Evolutionary conservation across 2,888 invertebrate genomes (phyloP).

Genomic region (Synergus gifuensis): DNA sequence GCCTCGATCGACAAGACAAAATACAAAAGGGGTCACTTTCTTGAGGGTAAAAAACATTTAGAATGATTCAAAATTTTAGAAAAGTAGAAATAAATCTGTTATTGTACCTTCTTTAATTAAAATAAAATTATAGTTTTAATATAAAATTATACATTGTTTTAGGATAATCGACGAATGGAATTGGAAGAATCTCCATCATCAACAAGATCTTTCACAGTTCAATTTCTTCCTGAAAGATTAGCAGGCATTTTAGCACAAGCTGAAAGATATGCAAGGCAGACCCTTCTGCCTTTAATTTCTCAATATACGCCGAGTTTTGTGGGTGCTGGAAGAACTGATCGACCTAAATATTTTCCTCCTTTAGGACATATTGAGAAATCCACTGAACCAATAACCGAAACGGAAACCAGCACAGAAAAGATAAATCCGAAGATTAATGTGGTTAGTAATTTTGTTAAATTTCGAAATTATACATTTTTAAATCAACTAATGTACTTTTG

Average conservation of each 20-base stretch:
- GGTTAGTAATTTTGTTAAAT: not conserved
- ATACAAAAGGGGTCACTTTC: conserved; percentile 66
- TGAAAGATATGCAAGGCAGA: conserved; percentile 89
- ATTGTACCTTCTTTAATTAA: too few relatives aligned
- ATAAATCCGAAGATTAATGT: conserved; percentile 42
- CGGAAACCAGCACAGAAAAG: conserved; percentile 43
- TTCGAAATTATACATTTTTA: not conserved
- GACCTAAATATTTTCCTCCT: conserved; percentile 84
- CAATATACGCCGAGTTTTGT: conserved; percentile 87
- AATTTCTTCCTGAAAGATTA: conserved; percentile 87
- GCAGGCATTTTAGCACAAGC: conserved; percentile 90
- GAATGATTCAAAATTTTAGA: not conserved
- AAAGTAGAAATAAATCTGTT: not conserved
- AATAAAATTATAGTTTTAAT: too few relatives aligned
- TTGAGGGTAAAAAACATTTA: conserved; percentile 26
- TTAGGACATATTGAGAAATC: conserved; percentile 66
- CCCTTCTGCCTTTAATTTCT: conserved; percentile 87
- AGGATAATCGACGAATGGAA: conserved; percentile 67
- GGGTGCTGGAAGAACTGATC: conserved; percentile 74
- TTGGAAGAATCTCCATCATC: conserved; percentile 69
- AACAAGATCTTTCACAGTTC: conserved; percentile 81
- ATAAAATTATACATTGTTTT: conserved; percentile 22
- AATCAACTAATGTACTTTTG: not conserved
- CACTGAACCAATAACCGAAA: conserved; percentile 9
- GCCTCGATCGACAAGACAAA: conserved; percentile 77